These are phyloP conservation scores for Orycteropus afer DNA, from an alignment of 2,113 vertebrate genomes.

Conservation along the genomic window DNA sequence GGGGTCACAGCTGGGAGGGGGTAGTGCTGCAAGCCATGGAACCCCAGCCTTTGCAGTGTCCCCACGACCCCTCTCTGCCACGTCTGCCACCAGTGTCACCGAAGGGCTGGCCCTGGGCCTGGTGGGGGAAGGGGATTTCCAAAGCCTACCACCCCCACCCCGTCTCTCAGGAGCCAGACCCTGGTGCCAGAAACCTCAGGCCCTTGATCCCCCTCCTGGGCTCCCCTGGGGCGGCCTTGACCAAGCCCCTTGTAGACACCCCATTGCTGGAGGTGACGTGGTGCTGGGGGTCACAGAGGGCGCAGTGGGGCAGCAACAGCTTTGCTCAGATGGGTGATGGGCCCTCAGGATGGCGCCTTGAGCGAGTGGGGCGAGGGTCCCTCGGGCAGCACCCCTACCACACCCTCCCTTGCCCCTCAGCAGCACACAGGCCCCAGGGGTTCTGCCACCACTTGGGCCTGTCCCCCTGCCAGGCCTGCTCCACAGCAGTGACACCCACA, in stretches of 20 bases:
- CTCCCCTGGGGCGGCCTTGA: too few relatives aligned
- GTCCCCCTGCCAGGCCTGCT: too few relatives aligned
- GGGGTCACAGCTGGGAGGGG: too few relatives aligned
- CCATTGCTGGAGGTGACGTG: too few relatives aligned
- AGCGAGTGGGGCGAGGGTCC: not conserved
- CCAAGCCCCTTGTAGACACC: not conserved
- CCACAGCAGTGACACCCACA: not conserved
- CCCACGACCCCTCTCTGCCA: not conserved
- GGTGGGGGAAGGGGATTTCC: not conserved
- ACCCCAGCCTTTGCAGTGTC: too few relatives aligned
- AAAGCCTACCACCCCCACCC: not conserved
- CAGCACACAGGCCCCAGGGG: not conserved
- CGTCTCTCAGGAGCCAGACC: not conserved
- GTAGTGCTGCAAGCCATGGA: not conserved
- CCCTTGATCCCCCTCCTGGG: accelerated
- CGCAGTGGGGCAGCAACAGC: not conserved
- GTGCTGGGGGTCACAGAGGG: too few relatives aligned
- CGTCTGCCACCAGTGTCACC: not conserved
- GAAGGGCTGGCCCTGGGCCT: not conserved
- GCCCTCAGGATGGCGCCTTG: not conserved
- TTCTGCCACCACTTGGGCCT: accelerated
- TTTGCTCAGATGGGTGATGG: not conserved
- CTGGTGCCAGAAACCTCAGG: not conserved
- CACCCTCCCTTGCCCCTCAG: not conserved
- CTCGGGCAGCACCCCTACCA: not conserved